These are phyloP conservation scores for Miniopterus natalensis DNA, from an alignment of 2,113 vertebrate species.

Conservation along the genomic window DNA sequence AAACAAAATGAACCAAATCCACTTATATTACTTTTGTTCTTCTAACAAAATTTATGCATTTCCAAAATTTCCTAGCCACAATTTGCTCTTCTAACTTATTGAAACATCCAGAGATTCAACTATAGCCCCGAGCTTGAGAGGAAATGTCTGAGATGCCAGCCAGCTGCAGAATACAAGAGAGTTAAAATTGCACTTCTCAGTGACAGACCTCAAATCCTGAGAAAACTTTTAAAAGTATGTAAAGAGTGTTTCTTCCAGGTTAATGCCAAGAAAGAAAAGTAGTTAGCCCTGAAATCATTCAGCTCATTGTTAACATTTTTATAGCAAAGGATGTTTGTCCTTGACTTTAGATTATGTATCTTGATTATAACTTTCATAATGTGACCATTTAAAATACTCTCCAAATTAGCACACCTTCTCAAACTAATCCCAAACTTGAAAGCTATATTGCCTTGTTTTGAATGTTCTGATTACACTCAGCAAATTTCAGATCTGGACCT, in stretches of 20 bases:
- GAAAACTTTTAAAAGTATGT: neutral
- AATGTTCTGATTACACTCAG: neutral
- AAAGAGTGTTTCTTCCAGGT: conserved; percentile 59
- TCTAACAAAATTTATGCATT: neutral
- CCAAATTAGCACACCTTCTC: conserved; percentile 53
- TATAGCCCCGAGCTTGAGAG: neutral
- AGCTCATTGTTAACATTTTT: conserved; percentile 48
- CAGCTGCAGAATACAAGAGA: neutral
- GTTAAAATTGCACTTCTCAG: neutral
- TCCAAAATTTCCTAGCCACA: neutral
- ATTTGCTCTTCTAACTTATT: neutral
- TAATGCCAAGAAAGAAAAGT: conserved; percentile 53
- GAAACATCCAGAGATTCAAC: neutral
- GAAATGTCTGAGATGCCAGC: neutral
- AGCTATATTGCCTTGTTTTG: neutral
- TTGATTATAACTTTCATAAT: conserved; percentile 67
- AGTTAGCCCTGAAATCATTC: neutral
- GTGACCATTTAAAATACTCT: conserved; percentile 24
- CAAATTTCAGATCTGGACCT: neutral
- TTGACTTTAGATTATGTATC: conserved; percentile 52
- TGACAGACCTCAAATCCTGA: neutral
- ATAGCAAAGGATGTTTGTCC: conserved; percentile 39
- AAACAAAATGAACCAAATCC: neutral
- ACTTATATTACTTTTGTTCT: neutral
- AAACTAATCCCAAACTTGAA: conserved; percentile 15